Evolutionary conservation across 2,113 vertebrate species (phyloP).

Genomic region (Trochalopteron elliotii): DNA sequence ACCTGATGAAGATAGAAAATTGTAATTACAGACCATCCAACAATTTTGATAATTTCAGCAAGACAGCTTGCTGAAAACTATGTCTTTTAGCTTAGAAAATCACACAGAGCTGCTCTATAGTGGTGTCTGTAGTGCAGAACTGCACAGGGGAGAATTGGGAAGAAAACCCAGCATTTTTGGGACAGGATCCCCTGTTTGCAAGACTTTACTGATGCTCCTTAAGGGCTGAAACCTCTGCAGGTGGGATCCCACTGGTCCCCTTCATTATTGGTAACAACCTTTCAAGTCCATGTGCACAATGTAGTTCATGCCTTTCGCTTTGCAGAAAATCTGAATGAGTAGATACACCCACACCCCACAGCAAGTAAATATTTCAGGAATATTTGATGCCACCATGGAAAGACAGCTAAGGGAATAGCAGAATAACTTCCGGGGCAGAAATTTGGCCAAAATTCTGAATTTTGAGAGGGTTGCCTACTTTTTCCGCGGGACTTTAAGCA

Average conservation of each 20-base stretch:
- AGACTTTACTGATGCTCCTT: background rate
- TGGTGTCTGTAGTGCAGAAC: background rate
- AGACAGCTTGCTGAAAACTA: slow-evolving; percentile 10
- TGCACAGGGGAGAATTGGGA: background rate
- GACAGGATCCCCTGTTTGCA: accelerated
- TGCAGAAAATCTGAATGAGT: background rate
- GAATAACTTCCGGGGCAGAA: background rate
- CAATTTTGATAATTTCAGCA: slow-evolving; percentile 58
- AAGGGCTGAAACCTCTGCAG: background rate
- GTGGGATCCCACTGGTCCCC: background rate
- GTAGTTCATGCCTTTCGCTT: background rate
- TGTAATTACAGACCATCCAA: slow-evolving; percentile 27
- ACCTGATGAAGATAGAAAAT: slow-evolving; percentile 42
- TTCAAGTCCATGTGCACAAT: background rate
- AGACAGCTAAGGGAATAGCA: background rate
- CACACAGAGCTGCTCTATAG: background rate
- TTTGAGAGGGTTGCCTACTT: background rate
- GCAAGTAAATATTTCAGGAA: background rate
- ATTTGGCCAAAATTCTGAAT: background rate
- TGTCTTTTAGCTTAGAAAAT: slow-evolving; percentile 33
- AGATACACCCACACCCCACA: background rate
- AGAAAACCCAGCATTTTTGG: background rate
- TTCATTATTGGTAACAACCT: background rate
- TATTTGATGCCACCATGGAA: background rate
- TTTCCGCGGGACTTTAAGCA: background rate